Conservation (phyloP, 2,797 vertebrate genomes). For the Eremophila alpestris region DNA sequence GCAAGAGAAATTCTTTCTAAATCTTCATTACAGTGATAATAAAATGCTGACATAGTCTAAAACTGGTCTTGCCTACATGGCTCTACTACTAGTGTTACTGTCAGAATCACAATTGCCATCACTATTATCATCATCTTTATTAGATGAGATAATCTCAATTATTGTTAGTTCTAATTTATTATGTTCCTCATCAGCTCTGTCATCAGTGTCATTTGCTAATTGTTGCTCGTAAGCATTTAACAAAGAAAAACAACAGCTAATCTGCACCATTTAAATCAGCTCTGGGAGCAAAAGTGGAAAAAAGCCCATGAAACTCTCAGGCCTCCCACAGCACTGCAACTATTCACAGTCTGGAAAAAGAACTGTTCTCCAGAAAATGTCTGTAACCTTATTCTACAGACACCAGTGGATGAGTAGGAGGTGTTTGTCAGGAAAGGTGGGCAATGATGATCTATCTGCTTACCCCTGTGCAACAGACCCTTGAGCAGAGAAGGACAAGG, state of each 20-base stretch:
- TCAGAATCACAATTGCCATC: background rate
- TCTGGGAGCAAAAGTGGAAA: background rate
- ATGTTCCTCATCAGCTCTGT: constrained; percentile 18
- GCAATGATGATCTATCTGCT: background rate
- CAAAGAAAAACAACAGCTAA: constrained; percentile 22
- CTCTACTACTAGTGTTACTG: background rate
- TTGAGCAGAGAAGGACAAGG: background rate
- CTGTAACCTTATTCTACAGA: background rate
- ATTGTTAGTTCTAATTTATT: constrained; percentile 40
- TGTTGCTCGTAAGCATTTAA: constrained; percentile 14
- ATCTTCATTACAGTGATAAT: background rate
- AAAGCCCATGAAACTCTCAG: background rate
- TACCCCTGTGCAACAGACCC: background rate
- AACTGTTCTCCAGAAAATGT: background rate
- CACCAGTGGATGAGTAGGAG: background rate
- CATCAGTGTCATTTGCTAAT: background rate
- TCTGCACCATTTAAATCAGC: constrained; percentile 2
- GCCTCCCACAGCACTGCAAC: background rate
- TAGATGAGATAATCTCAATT: constrained; percentile 39
- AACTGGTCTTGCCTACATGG: background rate
- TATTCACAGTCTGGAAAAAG: background rate
- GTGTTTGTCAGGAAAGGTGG: background rate
- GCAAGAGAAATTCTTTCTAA: background rate
- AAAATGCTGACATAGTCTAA: background rate
- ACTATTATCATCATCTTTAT: constrained; percentile 1